A percentile compares a stretch with the other conserved stretches of the same genome.
phyloP scores from a whole-genome alignment of 2,888 invertebrate genomes.

The Spatulosminthurus flaviceps region DNA sequence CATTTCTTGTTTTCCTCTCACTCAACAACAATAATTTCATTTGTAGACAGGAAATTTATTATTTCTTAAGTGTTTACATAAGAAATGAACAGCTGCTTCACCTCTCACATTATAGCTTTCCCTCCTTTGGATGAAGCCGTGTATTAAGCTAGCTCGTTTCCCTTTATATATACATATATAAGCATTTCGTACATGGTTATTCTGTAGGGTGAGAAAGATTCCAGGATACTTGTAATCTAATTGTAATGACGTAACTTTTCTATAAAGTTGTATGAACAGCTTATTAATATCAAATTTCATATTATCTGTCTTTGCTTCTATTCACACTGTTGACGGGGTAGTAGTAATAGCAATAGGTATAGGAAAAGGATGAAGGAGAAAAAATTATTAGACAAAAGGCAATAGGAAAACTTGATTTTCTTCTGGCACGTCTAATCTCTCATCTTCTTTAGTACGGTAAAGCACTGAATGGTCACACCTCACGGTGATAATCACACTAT shows the following conservation, averaged over 20 bases:
- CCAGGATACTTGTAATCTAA: background rate
- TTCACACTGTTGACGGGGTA: background rate
- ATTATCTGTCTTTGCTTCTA: constrained; percentile 13
- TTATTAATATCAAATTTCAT: background rate
- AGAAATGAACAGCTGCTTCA: too few relatives aligned
- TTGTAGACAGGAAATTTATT: too few relatives aligned
- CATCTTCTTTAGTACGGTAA: constrained; percentile 14
- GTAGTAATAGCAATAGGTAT: background rate
- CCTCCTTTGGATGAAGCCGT: too few relatives aligned
- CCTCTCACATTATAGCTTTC: too few relatives aligned
- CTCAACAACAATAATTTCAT: too few relatives aligned
- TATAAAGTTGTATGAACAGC: background rate
- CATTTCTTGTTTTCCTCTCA: too few relatives aligned
- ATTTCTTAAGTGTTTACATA: too few relatives aligned
- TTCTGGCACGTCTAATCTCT: constrained; percentile 39
- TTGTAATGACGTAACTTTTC: background rate
- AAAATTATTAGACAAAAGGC: background rate
- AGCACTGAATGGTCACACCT: constrained; percentile 35
- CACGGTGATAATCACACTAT: constrained; percentile 38
- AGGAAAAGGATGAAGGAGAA: too few relatives aligned
- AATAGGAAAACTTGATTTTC: constrained; percentile 38
- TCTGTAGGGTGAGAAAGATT: too few relatives aligned
- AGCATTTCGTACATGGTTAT: too few relatives aligned
- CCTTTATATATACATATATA: too few relatives aligned
- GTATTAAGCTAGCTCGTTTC: too few relatives aligned